Base-by-base conservation (phyloP, 1,140 invertebrate species). In the Anastrepha obliqua region DNA sequence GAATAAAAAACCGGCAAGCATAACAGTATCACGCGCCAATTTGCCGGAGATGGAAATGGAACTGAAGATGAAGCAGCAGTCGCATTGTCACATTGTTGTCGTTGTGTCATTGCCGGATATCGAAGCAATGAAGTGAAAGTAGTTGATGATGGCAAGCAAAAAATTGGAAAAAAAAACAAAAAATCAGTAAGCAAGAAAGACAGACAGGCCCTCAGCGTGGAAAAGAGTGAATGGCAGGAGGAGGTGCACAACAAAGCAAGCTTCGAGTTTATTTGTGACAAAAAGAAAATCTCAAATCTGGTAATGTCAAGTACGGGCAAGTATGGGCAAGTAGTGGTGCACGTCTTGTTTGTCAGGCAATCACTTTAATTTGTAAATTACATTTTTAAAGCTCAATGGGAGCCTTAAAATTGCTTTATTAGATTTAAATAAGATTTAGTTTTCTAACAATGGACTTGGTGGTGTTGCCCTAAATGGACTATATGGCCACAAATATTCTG, bases 41-140 rank as follows among this genome's bases (percentile, higher is more conserved):
- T 44, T 70, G 13, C 15, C 39, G 15, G 42, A 44, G 42, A 44
- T 74, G 15, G 15, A 74, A 74, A 47, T 74, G 2, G 67, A 74
- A 44, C 3, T 47, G 15, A 74, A 47, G 39, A 67, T 42, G 64
- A 42, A 13, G 51, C 42, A 17, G 44, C 3, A n/a, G 9, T 85
- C 11, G 20, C 9, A 85, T 85, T 59, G 51, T 85, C 59, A 62
- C 59, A 85, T 29, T 39, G n/a, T 59, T 29, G 47, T 5, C 17
- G 20, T 47, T 15, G 15, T 74, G 39, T 17, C 67, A 47, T 44
- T 74, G 67, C 42, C 4, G 44, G 39, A 74, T 47, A 47, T 44
- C 42, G 15, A 5, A 74, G 39, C 13, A 74, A 74, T 74, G 42
- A 74, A 74, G 67, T 47, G 67, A 15, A 74, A 74, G 67, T 47